Conservation (phyloP, 1,140 invertebrate genomes). For the Archegozetes longisetosus region DNA sequence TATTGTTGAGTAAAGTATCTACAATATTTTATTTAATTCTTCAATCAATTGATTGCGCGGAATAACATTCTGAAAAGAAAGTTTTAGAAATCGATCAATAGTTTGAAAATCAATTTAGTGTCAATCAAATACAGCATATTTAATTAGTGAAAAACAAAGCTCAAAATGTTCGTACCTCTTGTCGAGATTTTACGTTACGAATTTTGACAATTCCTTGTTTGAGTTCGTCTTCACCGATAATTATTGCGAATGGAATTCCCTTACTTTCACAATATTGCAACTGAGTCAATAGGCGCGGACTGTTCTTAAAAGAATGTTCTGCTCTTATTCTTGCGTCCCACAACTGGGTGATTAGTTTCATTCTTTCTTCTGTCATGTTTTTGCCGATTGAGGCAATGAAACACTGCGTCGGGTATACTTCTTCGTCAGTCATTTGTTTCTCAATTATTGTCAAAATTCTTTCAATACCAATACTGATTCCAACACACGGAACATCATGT, state of each 20-base stretch:
- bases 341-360: conserved; percentile 63
- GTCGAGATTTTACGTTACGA: conserved; percentile 3
- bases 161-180: no score
- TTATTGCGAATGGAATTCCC: conserved; percentile 70
- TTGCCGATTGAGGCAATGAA: conserved; percentile 91
- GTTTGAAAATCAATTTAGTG: no score
- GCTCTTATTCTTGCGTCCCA: conserved; percentile 73
- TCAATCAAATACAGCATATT: no score
- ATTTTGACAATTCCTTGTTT: conserved; percentile 61
- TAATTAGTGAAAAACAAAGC: no score
- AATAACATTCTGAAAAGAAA: no score
- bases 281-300: conserved; percentile 79
- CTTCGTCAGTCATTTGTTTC: conserved; percentile 12
- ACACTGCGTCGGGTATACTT: conserved; percentile 6
- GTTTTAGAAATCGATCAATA: no score
- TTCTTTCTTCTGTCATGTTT: conserved; percentile 69
- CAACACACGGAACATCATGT: conserved; percentile 82
- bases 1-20: no score
- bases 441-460: conserved; percentile 88
- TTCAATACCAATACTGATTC: conserved; percentile 91
- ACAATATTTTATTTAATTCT: no score
- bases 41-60: no score
- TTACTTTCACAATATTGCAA: conserved; percentile 88
- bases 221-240: conserved; percentile 83
- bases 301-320: conserved; percentile 87